Percentiles rank a stretch among this genome's conserved stretches.
Conservation (phyloP, 2,888 invertebrate species). For the Synanthedon vespiformis region DNA sequence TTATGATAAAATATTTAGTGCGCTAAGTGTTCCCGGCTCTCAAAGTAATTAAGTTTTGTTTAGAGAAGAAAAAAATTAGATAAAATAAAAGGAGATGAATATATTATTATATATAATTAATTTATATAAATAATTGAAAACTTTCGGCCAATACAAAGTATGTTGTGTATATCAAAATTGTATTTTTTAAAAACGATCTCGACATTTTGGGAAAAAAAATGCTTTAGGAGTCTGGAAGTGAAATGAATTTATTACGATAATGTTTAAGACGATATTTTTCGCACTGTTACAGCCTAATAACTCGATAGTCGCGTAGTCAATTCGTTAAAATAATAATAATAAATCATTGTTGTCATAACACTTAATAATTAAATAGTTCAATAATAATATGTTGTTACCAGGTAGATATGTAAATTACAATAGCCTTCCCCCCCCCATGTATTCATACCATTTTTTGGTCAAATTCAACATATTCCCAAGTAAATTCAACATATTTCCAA, state of each 20-base stretch:
- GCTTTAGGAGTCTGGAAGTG: constrained; percentile 68
- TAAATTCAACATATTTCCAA: no score
- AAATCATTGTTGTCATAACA: constrained; percentile 28
- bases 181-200: constrained; percentile 65
- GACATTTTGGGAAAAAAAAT: constrained; percentile 59
- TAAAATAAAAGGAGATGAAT: constrained; percentile 17
- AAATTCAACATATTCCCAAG: no score
- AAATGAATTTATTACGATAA: constrained; percentile 61
- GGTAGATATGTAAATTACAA: constrained; percentile 35
- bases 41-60: constrained; percentile 66
- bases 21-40: constrained; percentile 66
- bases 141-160: constrained; percentile 61
- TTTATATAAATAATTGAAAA: constrained; percentile 28
- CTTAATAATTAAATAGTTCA: constrained; percentile 22
- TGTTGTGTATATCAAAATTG: constrained; percentile 65
- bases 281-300: constrained; percentile 55
- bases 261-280: constrained; percentile 61
- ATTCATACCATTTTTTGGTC: no score
- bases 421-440: no score
- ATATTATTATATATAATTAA: constrained; percentile 22
- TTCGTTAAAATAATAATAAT: constrained; percentile 21
- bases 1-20: constrained; percentile 37
- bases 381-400: constrained; percentile 44
- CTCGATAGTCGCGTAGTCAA: constrained; percentile 31
- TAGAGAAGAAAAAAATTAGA: constrained; percentile 39